Evolutionary conservation across 2,113 vertebrate species (phyloP).

Genomic region (Dipodomys ordii): DNA sequence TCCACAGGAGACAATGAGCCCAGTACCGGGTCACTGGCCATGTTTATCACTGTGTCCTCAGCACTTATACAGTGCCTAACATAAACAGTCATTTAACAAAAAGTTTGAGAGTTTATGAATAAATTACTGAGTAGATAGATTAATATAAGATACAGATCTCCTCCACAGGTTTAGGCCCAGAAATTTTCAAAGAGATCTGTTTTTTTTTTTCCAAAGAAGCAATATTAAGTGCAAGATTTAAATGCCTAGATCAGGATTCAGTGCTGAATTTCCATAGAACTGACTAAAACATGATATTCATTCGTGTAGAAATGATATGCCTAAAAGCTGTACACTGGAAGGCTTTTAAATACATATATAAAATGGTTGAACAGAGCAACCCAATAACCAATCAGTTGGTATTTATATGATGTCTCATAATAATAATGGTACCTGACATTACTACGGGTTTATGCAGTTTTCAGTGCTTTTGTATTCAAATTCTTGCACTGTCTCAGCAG

Average conservation of each 20-base stretch:
- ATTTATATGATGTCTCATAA: conserved; percentile 47
- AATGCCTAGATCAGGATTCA: background rate
- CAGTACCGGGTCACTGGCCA: background rate
- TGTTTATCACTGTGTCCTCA: background rate
- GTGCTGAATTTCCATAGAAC: conserved; percentile 56
- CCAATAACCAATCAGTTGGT: conserved; percentile 43
- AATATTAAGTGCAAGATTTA: conserved; percentile 17
- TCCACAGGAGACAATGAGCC: background rate
- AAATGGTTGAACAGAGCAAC: conserved; percentile 46
- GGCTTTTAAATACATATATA: conserved; percentile 52
- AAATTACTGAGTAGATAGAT: background rate
- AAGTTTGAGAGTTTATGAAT: conserved; percentile 5
- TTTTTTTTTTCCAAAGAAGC: background rate
- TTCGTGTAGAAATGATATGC: conserved; percentile 18
- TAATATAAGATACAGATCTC: background rate
- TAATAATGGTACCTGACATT: conserved; percentile 57
- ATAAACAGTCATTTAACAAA: conserved; percentile 23
- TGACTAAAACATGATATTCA: conserved; percentile 49
- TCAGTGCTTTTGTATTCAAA: background rate
- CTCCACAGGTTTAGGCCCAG: background rate
- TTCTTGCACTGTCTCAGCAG: conserved; percentile 38
- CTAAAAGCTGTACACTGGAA: conserved; percentile 13
- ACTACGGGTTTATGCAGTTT: conserved; percentile 32
- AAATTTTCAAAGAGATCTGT: background rate
- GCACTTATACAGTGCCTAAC: background rate